Base-by-base conservation (phyloP, 92 coral and sea anemone genomes). In the Epizoanthus rinbou region DNA sequence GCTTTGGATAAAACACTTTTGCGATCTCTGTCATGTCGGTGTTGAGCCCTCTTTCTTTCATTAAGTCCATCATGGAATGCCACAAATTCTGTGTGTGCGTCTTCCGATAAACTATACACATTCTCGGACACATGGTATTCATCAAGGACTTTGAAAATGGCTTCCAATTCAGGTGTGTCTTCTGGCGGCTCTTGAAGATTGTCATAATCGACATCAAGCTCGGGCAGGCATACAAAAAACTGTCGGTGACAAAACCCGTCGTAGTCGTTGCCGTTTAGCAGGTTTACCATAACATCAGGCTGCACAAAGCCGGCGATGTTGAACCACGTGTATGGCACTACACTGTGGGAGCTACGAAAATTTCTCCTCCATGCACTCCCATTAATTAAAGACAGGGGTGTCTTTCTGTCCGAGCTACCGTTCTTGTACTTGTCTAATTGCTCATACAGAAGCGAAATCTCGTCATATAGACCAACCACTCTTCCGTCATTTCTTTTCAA, bases 391-490 rank as follows among this genome's bases (percentile, higher is more conserved):
- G 91, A 85, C 3, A 90, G 90, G 47, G 84, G 56, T 3, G 90
- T 90, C 50, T 90, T 90, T 65, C 93, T 57, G 57, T 87, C 93
- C 5, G 91, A 84, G 35, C 35, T 79, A 11, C 91, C 90, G 74
- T 76, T 90, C 64, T 83, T 90, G 79, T 90, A 87, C 43, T 90
- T 78, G 82, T 90, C 93, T 0, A 87, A 74, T 59, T 87, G 85
- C 60, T 90, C 88, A 71, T 90, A 90, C 37, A 90, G 79, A 39
- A 87, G 74, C 15, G 93, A 87, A n/a, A 90, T 79, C 57, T 90
- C 91, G 75, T 90, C 93, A 60, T 90, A 90, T 11, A 87, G 86
- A 16, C 93, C 93, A 45, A 90, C 91, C 4, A 90, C 86, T 80
- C 86, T 79, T 58, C 91, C 91, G 18, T 62, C 66, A 45, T 90